Percentiles rank a stretch among this genome's conserved stretches.
Conservation (phyloP, 2,888 invertebrate genomes). For the Lysandra bellargus region DNA sequence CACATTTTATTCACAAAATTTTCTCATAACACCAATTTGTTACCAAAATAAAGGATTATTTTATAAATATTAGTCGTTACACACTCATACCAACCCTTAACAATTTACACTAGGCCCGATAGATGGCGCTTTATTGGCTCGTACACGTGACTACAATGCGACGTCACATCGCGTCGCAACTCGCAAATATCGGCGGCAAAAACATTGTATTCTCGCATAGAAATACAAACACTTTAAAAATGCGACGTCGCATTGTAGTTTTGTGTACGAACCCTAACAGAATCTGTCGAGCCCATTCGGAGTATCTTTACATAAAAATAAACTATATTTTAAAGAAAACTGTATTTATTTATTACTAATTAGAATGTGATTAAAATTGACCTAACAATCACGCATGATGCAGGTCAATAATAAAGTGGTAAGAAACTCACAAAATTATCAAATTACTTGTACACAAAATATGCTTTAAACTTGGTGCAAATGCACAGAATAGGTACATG, state of each 20-base stretch:
- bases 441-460: background rate
- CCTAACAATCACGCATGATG: background rate
- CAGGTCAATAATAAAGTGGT: background rate
- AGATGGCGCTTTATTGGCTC: conserved; percentile 42
- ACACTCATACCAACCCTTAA: conserved; percentile 67
- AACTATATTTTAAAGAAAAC: conserved; percentile 35
- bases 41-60: conserved; percentile 78
- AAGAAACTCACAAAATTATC: background rate
- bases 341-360: conserved; percentile 4
- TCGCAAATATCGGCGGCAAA: no score
- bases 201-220: no score
- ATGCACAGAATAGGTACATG: background rate
- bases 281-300: conserved; percentile 61
- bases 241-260: no score
- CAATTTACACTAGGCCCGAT: conserved; percentile 55
- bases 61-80: conserved; percentile 66
- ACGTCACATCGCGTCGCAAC: no score
- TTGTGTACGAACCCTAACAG: conserved; percentile 33
- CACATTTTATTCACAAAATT: conserved; percentile 78
- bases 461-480: background rate
- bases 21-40: conserved; percentile 77
- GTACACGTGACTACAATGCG: no score
- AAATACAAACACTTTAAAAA: no score
- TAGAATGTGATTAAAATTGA: background rate
- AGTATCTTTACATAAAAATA: conserved; percentile 62